Percentiles rank a stretch among this genome's conserved stretches.
phyloP scores from a whole-genome alignment of 2,797 vertebrate species.

The Dipus sagitta region DNA sequence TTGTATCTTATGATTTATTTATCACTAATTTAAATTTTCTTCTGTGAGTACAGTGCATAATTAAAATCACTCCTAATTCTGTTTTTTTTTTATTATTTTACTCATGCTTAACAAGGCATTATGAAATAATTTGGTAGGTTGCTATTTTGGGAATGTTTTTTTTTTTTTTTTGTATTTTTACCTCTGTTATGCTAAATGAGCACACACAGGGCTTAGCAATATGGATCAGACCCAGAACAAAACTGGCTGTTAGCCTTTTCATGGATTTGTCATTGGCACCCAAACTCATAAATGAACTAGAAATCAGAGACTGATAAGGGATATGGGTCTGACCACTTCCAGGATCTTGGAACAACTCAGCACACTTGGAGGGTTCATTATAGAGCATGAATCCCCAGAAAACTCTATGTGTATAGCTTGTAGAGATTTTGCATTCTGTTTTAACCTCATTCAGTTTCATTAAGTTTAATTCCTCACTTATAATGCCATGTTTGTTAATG shows the following conservation, averaged over 20 bases:
- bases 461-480: neutral
- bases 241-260: too few relatives aligned
- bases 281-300: neutral
- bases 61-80: constrained; percentile 70
- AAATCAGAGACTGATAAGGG: neutral
- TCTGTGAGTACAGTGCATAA: constrained; percentile 51
- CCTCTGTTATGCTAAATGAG: too few relatives aligned
- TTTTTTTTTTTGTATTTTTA: neutral
- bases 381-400: accelerated
- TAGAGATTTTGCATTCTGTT: neutral
- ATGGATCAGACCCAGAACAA: accelerated
- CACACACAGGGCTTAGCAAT: accelerated
- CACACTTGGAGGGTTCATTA: neutral
- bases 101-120: constrained; percentile 55
- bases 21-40: constrained; percentile 12
- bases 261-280: neutral
- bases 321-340: accelerated
- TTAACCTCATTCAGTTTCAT: accelerated
- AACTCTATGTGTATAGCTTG: accelerated
- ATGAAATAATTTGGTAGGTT: neutral
- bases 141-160: neutral
- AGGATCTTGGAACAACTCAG: neutral
- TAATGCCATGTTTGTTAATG: accelerated
- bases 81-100: constrained; percentile 66
- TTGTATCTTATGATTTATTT: constrained; percentile 48